phyloP scores from a whole-genome alignment of 1,140 invertebrate species.

The Drosophila pectinifera region DNA sequence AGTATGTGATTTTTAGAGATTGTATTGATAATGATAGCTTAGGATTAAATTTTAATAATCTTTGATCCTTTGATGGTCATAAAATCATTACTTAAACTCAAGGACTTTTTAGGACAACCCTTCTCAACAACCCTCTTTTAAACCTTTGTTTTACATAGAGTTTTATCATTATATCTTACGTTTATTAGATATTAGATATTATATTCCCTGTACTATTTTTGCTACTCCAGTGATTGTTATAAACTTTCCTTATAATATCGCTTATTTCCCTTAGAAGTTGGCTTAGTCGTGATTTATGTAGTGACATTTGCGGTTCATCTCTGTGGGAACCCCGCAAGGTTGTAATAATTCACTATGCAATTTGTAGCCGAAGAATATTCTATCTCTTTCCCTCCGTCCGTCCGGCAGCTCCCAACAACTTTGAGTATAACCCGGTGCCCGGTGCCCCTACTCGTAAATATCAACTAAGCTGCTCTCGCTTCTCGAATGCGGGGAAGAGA shows the following conservation, averaged over 20 bases:
- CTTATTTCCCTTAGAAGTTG: constrained; percentile 16
- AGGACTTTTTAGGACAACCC: no score
- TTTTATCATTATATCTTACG: not conserved
- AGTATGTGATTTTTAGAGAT: no score
- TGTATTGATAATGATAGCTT: no score
- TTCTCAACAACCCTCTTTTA: no score
- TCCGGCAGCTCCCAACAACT: constrained; percentile 33
- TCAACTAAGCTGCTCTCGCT: constrained; percentile 49
- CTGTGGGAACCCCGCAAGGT: constrained; percentile 58
- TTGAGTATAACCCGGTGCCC: constrained; percentile 36
- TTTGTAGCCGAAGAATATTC: constrained; percentile 62
- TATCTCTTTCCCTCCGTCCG: constrained; percentile 32
- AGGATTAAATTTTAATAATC: no score
- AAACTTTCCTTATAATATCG: not conserved
- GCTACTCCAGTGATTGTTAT: not conserved
- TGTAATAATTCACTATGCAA: constrained; percentile 76
- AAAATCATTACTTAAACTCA: no score
- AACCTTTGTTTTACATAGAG: not conserved
- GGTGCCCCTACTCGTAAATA: constrained; percentile 49
- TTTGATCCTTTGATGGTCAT: no score
- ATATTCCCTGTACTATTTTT: no score
- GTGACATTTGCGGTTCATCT: constrained; percentile 46
- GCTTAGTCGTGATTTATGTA: constrained; percentile 36
- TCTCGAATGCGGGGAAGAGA: not conserved
- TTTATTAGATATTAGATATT: no score